Base-by-base conservation (phyloP, 2,888 invertebrate genomes). In the Thyatira batis region DNA sequence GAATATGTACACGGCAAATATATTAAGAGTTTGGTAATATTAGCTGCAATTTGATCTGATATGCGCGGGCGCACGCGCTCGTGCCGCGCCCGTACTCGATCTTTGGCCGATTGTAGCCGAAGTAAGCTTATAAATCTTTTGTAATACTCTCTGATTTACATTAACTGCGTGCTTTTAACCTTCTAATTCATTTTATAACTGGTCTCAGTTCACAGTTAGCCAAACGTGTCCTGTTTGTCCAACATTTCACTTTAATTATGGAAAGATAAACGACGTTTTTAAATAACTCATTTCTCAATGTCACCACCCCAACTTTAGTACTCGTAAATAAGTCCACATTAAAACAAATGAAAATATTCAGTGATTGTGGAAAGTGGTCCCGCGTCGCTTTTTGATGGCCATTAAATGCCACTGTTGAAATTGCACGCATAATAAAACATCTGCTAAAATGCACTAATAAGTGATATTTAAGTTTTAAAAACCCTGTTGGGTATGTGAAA, bases 51-150 rank as follows among this genome's bases (percentile, higher is more conserved):
- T 63, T 70, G 63, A 70, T 70, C 69, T 69, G 69, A 71, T 70
- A 69, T 54, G 71, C 63, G 55, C 69, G 11, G 25, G 58, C 68
- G 68, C 69, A 69, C 71, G 69, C 69, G 71, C 67, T 69, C 75
- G 69, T 70, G 73, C 70, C 78, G 69, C 73, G 74, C 80, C 80
- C 72, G 74, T 69, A 73, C 73, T 64, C 70, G 73, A 76, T 80
- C 68, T 61, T 57, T 53, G 53, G 57, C 63, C 61, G 73, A 75
- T 75, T 71, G 61, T 60, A 53, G 58, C 61, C 53, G 65, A 62
- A 66, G 54, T 55, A 60, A 57, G 62, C 59, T 60, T 48, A 71
- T 76, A 78, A 78, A 77, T 80, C 73, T 75, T 71, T 63, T 62
- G 69, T 66, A 76, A 73, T 69, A 63, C 56, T 65, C 63, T 60